Evolutionary conservation across 2,797 vertebrate species (phyloP), one percentile per base, ranked within the genome.

Genomic region (Delichon dasypus): DNA sequence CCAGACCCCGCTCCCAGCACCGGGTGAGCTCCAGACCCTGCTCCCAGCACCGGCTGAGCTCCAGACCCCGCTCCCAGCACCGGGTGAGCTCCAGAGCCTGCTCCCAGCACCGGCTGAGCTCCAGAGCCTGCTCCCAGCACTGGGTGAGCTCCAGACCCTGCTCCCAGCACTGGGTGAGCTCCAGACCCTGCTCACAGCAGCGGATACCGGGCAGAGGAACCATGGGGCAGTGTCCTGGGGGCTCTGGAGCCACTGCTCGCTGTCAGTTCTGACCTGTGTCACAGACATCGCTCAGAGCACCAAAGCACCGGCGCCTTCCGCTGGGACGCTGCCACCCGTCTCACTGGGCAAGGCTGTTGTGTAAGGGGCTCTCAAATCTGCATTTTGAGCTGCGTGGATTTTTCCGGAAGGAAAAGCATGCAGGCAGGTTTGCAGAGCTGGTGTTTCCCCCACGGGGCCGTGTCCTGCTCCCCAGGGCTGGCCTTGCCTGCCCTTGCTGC

Each of bases 151-250:
- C 22, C 55, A 57, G n/a, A 25, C 2, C 54, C 32, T 2, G 12
- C 10, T n/a, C 32, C 32, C 54, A 34, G 32, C 32, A 10, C 21
- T 7, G 15, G 4, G 15, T 25, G 47, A 68, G 47, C 20, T 38
- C 66, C 66, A 68, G 47, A 23, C 3, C 61, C n/a, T 4, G 7
- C 36, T 82, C 10, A 14, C 3, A 2, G 77, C 65, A 27, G 73
- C 0, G 0, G 32, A 25, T 16, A 12, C 16, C 0, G 7, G 64
- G 23, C 10, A 1, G 19, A 51, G 20, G 45, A 29, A 36, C 73
- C 0, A 0, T 26, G 40, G 40, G 40, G 40, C 40, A 5, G 40
- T 40, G 40, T 36, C 36, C 40, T 40, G 40, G 40, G 40, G 40
- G 40, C 40, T 40, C 11, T 40, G 40, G 10, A 32, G 78, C 36